Evolutionary conservation across 2,888 invertebrate genomes (phyloP), one percentile per base, ranked within the genome.

Genomic region (Chrysodeixis includens): DNA sequence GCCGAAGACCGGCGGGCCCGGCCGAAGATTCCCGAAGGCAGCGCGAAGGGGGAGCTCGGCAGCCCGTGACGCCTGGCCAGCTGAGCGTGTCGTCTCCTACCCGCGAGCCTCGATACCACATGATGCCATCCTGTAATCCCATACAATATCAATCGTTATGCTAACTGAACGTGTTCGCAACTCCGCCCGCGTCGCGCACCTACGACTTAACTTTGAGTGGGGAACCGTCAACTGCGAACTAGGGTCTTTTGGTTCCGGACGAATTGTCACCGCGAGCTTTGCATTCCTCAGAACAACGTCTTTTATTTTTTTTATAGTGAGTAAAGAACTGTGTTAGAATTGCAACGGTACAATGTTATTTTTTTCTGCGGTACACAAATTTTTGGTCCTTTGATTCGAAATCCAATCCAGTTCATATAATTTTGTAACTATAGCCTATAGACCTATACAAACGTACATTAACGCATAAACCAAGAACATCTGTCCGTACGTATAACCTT

Each of bases 61-160:
- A 87, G 88, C 82, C 90, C 93, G 88, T 93, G 91, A 93, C 92
- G 90, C 74, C 74, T 78, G 74, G 64, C 68, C 88, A 89, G 85
- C 92, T 85, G 84, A 88, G 85, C 90, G 86, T 89, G 84, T 86
- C 88, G 84, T 89, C 87, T 89, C 85, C 88, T 88, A 85, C 83
- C 83, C 84, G 79, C 83, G 82, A 85, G 81, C 74, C 82, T 83
- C 86, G 78, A 87, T 86, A 83, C 81, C 79, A 77, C 80, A 83
- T 85, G 82, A 84, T 83, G 83, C 82, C 83, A 84, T 86, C 87
- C 86, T 84, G 78, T 87, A 84, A 88, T 87, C 86, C 86, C 78
- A 75, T 74, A 73, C 67, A 81, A 81, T 75, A 83, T 83, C 83
- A 78, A 81, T 84, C 71, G 75, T 82, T 76, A 68, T 76, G 66